These are phyloP conservation scores for Suillia variegata DNA, from an alignment of 2,888 invertebrate species.

Conservation along the genomic window DNA sequence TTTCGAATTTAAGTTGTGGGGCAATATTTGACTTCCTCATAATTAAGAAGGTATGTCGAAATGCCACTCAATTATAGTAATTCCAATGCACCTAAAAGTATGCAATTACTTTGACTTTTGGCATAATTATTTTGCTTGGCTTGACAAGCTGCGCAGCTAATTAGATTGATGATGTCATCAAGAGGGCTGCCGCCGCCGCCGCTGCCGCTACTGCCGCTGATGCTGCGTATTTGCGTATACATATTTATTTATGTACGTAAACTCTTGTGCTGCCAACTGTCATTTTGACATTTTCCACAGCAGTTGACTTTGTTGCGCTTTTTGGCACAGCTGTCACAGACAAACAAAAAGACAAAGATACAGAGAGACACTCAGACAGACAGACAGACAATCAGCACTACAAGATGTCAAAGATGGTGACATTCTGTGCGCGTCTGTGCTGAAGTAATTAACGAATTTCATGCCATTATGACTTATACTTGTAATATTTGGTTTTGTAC, in stretches of 20 bases:
- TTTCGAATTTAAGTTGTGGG: too few relatives aligned
- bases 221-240: too few relatives aligned
- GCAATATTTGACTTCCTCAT: too few relatives aligned
- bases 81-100: too few relatives aligned
- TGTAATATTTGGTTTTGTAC: constrained; percentile 1
- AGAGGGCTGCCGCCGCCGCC: background rate
- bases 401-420: background rate
- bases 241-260: too few relatives aligned
- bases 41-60: too few relatives aligned
- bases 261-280: background rate
- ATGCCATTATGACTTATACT: constrained; percentile 17
- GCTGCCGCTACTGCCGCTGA: too few relatives aligned
- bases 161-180: background rate
- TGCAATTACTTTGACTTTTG: too few relatives aligned
- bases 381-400: background rate
- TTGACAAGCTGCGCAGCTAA: too few relatives aligned
- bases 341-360: background rate
- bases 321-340: background rate
- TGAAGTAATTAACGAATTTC: constrained; percentile 24
- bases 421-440: background rate
- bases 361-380: background rate
- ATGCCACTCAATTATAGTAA: too few relatives aligned
- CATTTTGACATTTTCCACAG: constrained; percentile 1
- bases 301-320: background rate
- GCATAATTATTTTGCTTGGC: too few relatives aligned